These are phyloP conservation scores for Temnothorax rugatulus DNA, from an alignment of 2,888 invertebrate species.

Conservation along the genomic window DNA sequence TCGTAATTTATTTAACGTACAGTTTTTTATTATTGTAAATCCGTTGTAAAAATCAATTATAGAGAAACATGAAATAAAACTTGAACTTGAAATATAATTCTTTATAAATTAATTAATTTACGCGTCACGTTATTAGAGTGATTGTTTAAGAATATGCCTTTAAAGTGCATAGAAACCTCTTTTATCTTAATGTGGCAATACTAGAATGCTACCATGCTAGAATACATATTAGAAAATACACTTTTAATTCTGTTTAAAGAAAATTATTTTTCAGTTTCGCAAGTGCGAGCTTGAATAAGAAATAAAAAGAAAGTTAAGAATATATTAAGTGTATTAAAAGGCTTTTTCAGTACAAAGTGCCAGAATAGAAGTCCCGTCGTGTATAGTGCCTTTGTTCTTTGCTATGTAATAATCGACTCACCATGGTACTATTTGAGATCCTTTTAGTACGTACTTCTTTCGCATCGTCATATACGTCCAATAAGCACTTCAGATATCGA, in stretches of 20 bases:
- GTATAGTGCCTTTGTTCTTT: slow-evolving; percentile 16
- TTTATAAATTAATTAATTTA: background rate
- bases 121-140: background rate
- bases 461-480: slow-evolving; percentile 28
- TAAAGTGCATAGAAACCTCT: slow-evolving; percentile 56
- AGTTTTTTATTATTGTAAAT: background rate
- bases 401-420: slow-evolving; percentile 14
- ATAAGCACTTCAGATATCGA: slow-evolving; percentile 44
- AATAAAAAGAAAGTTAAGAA: background rate
- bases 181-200: slow-evolving; percentile 15
- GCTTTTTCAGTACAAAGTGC: background rate
- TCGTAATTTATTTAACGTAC: background rate
- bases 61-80: slow-evolving; percentile 4
- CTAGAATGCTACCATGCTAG: background rate
- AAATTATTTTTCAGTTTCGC: background rate
- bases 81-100: background rate
- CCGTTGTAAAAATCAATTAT: background rate
- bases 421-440: slow-evolving; percentile 8
- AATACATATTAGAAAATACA: background rate
- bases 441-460: slow-evolving; percentile 35
- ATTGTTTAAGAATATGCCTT: background rate
- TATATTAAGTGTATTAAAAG: slow-evolving; percentile 9
- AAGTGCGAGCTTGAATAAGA: background rate
- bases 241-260: background rate
- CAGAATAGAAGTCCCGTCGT: background rate